Conservation (phyloP, 2,797 vertebrate species). For the Scolopax rusticola region DNA sequence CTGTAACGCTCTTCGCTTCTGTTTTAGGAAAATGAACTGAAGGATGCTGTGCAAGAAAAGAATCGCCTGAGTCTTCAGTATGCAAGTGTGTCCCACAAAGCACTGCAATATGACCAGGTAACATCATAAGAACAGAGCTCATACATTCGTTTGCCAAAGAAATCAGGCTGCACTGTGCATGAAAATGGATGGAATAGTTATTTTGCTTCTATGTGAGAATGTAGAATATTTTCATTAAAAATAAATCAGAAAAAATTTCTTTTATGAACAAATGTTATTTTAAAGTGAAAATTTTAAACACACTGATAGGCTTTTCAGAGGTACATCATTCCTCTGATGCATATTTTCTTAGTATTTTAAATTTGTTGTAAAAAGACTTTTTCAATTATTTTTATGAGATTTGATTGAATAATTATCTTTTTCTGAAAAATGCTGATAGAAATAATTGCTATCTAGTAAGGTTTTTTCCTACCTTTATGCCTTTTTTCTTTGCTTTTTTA, state of each 20-base stretch:
- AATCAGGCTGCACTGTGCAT: neutral
- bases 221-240: neutral
- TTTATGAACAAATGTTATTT: neutral
- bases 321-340: neutral
- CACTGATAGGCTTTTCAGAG: neutral
- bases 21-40: slow-evolving; percentile 87
- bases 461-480: neutral
- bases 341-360: neutral
- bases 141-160: neutral
- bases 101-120: slow-evolving; percentile 88
- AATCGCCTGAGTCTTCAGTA: slow-evolving; percentile 83
- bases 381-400: neutral
- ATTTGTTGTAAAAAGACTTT: neutral
- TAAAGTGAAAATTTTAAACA: neutral
- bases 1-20: neutral
- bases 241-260: neutral
- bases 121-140: neutral
- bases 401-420: neutral
- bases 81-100: slow-evolving; percentile 78
- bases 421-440: neutral
- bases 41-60: slow-evolving; percentile 84
- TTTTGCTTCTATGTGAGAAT: neutral
- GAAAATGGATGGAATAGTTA: neutral
- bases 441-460: neutral
- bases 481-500: neutral